Conservation (phyloP, 2,797 vertebrate genomes). For the Pangasius krempfi region DNA sequence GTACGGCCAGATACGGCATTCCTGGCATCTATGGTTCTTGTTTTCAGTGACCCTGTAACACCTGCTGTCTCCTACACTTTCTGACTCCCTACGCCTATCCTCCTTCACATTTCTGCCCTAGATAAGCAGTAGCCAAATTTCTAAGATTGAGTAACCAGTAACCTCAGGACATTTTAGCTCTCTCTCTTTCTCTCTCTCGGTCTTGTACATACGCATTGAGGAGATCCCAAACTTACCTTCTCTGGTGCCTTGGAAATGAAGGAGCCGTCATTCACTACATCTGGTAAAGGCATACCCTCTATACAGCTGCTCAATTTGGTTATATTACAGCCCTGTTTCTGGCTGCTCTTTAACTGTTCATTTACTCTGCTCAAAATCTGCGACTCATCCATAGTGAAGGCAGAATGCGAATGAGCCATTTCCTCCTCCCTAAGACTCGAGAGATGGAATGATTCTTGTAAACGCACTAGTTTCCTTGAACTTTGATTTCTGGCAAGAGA, state of each 20-base stretch:
- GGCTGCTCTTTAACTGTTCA: slow-evolving; percentile 26
- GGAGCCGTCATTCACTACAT: slow-evolving; percentile 54
- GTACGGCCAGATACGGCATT: slow-evolving; percentile 46
- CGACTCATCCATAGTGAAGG: slow-evolving; percentile 37
- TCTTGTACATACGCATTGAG: background rate
- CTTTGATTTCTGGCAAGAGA: slow-evolving; percentile 51
- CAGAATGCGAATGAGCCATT: slow-evolving; percentile 57
- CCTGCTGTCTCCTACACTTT: slow-evolving; percentile 47
- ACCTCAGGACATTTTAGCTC: background rate
- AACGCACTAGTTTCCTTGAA: slow-evolving; percentile 68
- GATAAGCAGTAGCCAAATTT: slow-evolving; percentile 4
- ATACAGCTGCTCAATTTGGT: slow-evolving; percentile 34
- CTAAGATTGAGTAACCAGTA: background rate
- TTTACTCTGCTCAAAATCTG: slow-evolving; percentile 52
- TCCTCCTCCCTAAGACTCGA: slow-evolving; percentile 57
- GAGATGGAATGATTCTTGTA: slow-evolving; percentile 58
- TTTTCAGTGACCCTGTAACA: background rate
- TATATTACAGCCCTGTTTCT: background rate
- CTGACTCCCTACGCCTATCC: background rate
- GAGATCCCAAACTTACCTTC: slow-evolving; percentile 54
- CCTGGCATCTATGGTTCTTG: slow-evolving; percentile 15
- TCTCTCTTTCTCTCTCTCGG: background rate
- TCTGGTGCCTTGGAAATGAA: slow-evolving; percentile 43
- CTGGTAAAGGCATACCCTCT: slow-evolving; percentile 52
- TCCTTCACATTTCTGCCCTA: slow-evolving; percentile 59